phyloP scores from a whole-genome alignment of 2,888 invertebrate genomes.

The Ashinkailepas kermadecensis region DNA sequence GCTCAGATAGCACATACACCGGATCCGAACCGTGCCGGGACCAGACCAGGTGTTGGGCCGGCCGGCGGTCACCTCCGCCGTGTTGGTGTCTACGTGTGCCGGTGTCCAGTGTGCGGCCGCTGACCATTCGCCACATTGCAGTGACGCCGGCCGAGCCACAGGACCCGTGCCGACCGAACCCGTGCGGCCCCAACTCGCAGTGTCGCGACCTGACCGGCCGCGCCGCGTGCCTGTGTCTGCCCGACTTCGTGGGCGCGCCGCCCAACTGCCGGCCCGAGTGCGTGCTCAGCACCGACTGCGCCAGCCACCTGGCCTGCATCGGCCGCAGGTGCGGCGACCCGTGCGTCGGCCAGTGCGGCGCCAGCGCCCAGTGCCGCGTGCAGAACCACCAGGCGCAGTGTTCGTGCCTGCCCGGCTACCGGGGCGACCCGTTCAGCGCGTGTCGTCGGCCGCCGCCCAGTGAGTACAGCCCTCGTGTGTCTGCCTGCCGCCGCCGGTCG shows the following conservation, averaged over 20 bases:
- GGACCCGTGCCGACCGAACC: conserved; percentile 53
- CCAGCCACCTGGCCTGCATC: conserved; percentile 61
- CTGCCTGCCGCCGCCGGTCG: conserved; percentile 32
- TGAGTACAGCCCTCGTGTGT: conserved; percentile 34
- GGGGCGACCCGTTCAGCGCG: conserved; percentile 57
- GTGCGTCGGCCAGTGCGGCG: conserved; percentile 51
- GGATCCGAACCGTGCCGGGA: too few species aligned
- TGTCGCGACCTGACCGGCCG: conserved; percentile 46
- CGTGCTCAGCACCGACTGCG: conserved; percentile 60
- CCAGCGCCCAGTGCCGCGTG: conserved; percentile 62
- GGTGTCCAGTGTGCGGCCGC: conserved; percentile 13
- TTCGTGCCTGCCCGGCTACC: conserved; percentile 59
- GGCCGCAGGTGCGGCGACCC: conserved; percentile 54
- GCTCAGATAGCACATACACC: too few species aligned
- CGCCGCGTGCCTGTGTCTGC: conserved; percentile 62
- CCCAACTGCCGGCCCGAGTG: conserved; percentile 62
- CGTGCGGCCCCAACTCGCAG: conserved; percentile 69
- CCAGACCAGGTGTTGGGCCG: too few species aligned
- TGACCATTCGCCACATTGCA: conserved; percentile 34
- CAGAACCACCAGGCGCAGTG: conserved; percentile 64
- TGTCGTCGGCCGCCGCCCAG: neutral
- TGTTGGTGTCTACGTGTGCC: too few species aligned
- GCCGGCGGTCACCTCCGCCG: too few species aligned
- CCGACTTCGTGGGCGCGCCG: conserved; percentile 65
- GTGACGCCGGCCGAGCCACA: conserved; percentile 33